Evolutionary conservation across 1,140 invertebrate genomes (phyloP), one percentile per base, ranked within the genome.

Genomic region (Linepithema humile): DNA sequence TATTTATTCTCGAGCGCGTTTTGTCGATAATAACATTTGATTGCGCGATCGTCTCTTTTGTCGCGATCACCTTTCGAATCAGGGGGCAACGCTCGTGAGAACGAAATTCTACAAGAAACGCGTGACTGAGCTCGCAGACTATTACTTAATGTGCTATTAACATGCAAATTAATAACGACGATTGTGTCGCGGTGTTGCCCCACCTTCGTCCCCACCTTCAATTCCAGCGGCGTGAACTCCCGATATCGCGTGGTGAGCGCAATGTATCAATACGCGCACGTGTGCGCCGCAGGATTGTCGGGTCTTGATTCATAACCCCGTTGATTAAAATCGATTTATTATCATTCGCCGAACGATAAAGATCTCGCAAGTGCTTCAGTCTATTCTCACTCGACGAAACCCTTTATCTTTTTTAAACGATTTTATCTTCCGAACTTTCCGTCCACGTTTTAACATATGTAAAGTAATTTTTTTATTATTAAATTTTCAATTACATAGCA

Each of bases 131-230:
- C 67, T 77, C 15, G 26, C 43, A 20, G 15, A 3, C 26, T 45
- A 45, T 15, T 45, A 12, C 40, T 6, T 0, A 9, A 15, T 45
- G 12, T 43, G 12, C n/a, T 78, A 74, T 88, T 80, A 75, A 74
- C 67, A 85, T 85, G 69, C 55, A 82, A 88, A 88, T 87, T 88
- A 84, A 82, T 43, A n/a, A 40, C n/a, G 48, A 75, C 40, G 57
- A 87, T 75, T 64, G 85, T 65, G 40, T 35, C 55, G 9, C 38
- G 23, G 38, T 6, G 50, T 83, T 77, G 40, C 80, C 26, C 64
- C 70, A 83, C 86, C 45, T 57, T 20, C 43, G 43, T n/a, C n/a
- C n/a, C n/a, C n/a, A n/a, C n/a, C n/a, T n/a, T n/a, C n/a, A n/a
- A n/a, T n/a, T n/a, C n/a, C 50, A 7, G 20, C 35, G 48, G 65